phyloP scores from a whole-genome alignment of 2,888 invertebrate genomes.

The Bombyx huttoni region DNA sequence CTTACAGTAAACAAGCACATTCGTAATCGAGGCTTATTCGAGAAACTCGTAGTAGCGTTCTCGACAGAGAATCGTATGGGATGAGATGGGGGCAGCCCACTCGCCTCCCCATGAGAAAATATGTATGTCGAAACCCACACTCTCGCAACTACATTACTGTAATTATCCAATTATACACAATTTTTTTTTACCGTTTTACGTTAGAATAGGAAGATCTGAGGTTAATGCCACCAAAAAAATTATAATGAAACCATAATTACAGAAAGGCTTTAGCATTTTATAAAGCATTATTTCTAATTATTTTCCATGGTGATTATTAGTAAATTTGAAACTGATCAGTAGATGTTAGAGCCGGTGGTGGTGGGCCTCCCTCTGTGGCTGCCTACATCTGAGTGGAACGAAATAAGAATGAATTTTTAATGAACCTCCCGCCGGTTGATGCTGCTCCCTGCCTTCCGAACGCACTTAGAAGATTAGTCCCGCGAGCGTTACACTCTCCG shows the following conservation, averaged over 20 bases:
- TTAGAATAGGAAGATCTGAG: neutral
- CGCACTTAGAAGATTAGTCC: slow-evolving; percentile 71
- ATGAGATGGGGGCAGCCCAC: slow-evolving; percentile 22
- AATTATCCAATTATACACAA: slow-evolving; percentile 62
- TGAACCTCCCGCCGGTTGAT: slow-evolving; percentile 33
- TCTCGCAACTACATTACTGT: slow-evolving; percentile 58
- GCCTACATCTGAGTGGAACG: slow-evolving; percentile 52
- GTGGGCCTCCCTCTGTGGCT: slow-evolving; percentile 41
- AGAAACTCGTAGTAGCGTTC: slow-evolving; percentile 29
- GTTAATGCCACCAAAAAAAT: neutral
- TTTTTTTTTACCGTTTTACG: neutral
- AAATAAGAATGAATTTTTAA: slow-evolving; percentile 73
- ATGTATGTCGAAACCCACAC: slow-evolving; percentile 56
- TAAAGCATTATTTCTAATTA: neutral
- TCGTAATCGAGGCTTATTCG: slow-evolving; percentile 12
- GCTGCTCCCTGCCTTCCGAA: slow-evolving; percentile 25
- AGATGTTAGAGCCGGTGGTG: slow-evolving; percentile 42
- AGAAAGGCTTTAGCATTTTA: neutral
- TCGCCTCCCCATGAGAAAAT: slow-evolving; percentile 35
- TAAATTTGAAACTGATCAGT: slow-evolving; percentile 29
- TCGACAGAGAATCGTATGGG: slow-evolving; percentile 29
- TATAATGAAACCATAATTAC: neutral
- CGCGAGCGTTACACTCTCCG: slow-evolving; percentile 52
- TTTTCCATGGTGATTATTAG: neutral
- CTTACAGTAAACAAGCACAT: neutral